Conservation (phyloP, 2,888 invertebrate genomes). For the Aspidiotus rigidus region DNA sequence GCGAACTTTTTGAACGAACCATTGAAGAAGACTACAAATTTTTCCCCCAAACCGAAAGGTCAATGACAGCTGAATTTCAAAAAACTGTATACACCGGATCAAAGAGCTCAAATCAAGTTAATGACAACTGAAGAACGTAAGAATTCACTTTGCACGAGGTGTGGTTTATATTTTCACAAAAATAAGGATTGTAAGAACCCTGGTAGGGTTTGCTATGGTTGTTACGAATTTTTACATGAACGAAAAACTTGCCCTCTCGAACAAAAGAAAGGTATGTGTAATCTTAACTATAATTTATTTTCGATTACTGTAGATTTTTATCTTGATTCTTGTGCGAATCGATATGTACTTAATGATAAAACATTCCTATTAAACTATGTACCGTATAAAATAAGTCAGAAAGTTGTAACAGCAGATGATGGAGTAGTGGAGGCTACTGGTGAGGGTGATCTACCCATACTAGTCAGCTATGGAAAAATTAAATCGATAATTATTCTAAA, state of each 20-base stretch:
- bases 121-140: not conserved
- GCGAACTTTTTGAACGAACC: not conserved
- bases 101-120: not conserved
- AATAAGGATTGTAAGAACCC: too few relatives aligned
- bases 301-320: not conserved
- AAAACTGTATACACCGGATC: not conserved
- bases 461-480: too few relatives aligned
- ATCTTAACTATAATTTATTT: not conserved
- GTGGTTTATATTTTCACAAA: not conserved
- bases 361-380: not conserved
- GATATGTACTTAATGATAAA: not conserved
- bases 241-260: too few relatives aligned
- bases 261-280: not conserved
- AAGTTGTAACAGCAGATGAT: not conserved
- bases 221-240: too few relatives aligned
- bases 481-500: too few relatives aligned
- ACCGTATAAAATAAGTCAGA: not conserved
- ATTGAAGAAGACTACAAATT: not conserved
- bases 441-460: too few relatives aligned
- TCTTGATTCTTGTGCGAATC: not conserved
- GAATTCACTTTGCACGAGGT: not conserved
- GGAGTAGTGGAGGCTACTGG: not conserved
- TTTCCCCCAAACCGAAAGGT: not conserved
- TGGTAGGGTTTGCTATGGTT: too few relatives aligned
- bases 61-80: not conserved